A percentile compares a stretch with the other conserved stretches of the same genome.
Conservation (phyloP, 1,140 invertebrate species). For the Mylabris phalerata region DNA sequence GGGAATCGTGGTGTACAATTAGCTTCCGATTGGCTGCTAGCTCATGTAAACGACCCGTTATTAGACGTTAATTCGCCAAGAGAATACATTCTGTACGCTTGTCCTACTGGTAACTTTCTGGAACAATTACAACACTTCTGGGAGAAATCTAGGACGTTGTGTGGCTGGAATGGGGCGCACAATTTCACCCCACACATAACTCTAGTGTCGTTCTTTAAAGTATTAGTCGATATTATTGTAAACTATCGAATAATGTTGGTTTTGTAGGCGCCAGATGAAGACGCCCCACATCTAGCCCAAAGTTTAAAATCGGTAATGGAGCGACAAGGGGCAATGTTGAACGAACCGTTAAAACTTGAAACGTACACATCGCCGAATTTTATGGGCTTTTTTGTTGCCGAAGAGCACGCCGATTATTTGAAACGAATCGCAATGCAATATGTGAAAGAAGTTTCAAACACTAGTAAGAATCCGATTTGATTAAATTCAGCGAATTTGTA, state of each 20-base stretch:
- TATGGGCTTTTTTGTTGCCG: slow-evolving; percentile 78
- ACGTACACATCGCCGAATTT: slow-evolving; percentile 79
- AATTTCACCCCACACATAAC: slow-evolving; percentile 86
- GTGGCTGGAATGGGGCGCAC: slow-evolving; percentile 82
- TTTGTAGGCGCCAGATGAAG: slow-evolving; percentile 66
- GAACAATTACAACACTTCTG: slow-evolving; percentile 70
- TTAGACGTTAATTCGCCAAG: slow-evolving; percentile 67
- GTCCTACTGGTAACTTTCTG: slow-evolving; percentile 67
- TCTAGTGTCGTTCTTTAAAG: slow-evolving; percentile 82
- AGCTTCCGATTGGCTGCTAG: slow-evolving; percentile 82
- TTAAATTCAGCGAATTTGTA: no score
- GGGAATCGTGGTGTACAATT: slow-evolving; percentile 78
- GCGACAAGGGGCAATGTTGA: slow-evolving; percentile 53
- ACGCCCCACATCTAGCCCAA: slow-evolving; percentile 56
- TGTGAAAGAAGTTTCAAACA: slow-evolving; percentile 66
- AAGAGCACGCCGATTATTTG: slow-evolving; percentile 67
- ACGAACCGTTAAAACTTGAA: slow-evolving; percentile 61
- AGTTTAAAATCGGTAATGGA: slow-evolving; percentile 61
- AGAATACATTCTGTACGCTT: slow-evolving; percentile 81
- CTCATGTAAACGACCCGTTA: slow-evolving; percentile 76
- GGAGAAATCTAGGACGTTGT: slow-evolving; percentile 64
- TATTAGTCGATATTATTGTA: slow-evolving; percentile 34
- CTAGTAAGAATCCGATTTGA: slow-evolving; percentile 50
- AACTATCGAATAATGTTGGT: slow-evolving; percentile 2
- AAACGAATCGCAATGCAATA: slow-evolving; percentile 68